Percentiles rank a stretch among this genome's conserved stretches.
These are phyloP conservation scores for Stichopus horrens DNA, from an alignment of 53 echinoderm and acorn worm genomes.

Conservation along the genomic window DNA sequence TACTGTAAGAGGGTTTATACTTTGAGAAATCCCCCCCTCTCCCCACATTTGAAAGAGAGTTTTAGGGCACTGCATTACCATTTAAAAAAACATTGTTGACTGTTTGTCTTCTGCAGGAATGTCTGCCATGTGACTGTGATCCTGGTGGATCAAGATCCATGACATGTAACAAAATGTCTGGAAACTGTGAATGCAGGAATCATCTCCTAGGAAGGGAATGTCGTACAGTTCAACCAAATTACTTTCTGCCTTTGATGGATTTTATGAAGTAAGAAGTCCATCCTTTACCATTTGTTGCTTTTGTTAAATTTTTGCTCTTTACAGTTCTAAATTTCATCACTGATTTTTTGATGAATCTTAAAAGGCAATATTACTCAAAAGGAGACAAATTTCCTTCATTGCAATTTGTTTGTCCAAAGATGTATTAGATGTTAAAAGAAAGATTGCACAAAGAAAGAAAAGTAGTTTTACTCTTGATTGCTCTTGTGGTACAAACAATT, in stretches of 20 bases:
- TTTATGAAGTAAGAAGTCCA: conserved; percentile 57
- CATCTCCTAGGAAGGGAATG: conserved; percentile 67
- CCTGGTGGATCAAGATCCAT: conserved; percentile 75
- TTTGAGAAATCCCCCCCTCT: background rate
- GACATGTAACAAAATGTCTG: conserved; percentile 81
- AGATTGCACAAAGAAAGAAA: too few species aligned
- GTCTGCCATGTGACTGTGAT: conserved; percentile 79
- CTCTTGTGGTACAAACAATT: too few species aligned
- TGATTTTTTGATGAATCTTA: too few species aligned
- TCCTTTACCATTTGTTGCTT: too few species aligned
- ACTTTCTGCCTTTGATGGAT: conserved; percentile 56
- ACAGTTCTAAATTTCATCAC: too few species aligned
- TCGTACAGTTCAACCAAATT: conserved; percentile 22
- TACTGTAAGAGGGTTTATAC: background rate
- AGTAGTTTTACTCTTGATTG: too few species aligned
- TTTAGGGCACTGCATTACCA: background rate
- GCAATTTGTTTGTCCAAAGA: too few species aligned
- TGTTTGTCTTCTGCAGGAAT: conserved; percentile 54
- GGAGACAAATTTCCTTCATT: too few species aligned
- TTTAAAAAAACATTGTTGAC: background rate
- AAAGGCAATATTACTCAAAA: too few species aligned
- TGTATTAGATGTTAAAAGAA: too few species aligned
- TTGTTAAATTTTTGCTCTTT: too few species aligned
- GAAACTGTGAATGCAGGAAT: conserved; percentile 73
- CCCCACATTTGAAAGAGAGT: too few species aligned